Base-by-base conservation (phyloP, 2,113 vertebrate species). In the Dipodomys spectabilis region DNA sequence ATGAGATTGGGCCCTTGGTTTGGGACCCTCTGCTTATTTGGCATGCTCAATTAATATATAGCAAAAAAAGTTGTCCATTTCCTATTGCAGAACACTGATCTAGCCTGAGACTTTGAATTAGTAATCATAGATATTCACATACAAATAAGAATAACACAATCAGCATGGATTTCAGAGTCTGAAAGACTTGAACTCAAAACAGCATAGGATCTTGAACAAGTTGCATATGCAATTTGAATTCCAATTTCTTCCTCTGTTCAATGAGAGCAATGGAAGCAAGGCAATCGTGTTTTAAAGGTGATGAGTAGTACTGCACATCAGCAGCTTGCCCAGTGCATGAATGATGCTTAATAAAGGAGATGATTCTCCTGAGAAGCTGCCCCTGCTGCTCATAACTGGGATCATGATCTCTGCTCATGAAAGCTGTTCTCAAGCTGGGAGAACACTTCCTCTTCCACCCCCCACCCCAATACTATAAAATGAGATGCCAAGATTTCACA, bases 41-140 rank as follows among this genome's bases (percentile, higher is more conserved):
- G 57, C 62, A 8, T 28, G 92, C 25, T 45, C 44, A 69, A n/a
- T 60, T 4, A 84, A 68, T 32, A 53, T 23, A 30, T 12, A 82
- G 68, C 82, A 69, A 79, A 92, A 78, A 65, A 2, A 79, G 27
- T 45, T 18, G 28, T 73, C 23, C 53, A 39, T 27, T n/a, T 45
- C 28, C 19, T 64, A 28, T 45, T 77, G 35, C 62, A 86, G 13
- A 81, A 65, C 18, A 68, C 28, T 68, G 60, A 82, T 57, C 68
- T 78, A 72, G 9, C 71, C 22, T 77, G 68, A 39, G 49, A 77
- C 62, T 57, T 19, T 77, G 30, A 73, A 23, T 92, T 71, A 67
- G 28, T 67, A 79, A 30, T 30, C 28, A 74, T 27, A 93, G 89
- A 88, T 73, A 85, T 64, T 68, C 92, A 16, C 65, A 83, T 65